Conservation (phyloP, 1,140 invertebrate genomes). For the Drosophila auraria region DNA sequence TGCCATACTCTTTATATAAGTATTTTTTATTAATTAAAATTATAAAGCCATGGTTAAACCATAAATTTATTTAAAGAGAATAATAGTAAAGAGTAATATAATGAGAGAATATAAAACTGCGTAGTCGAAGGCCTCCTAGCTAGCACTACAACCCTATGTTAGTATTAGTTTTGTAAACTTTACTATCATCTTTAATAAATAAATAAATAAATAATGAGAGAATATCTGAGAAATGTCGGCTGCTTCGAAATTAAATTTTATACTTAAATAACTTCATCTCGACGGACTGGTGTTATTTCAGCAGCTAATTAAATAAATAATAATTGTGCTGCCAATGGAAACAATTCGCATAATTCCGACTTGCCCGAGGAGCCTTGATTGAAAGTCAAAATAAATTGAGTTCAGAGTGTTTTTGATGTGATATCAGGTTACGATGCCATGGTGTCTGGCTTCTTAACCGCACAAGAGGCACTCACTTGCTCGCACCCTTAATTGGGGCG, state of each 20-base stretch:
- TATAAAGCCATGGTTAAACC: background rate
- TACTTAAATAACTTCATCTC: background rate
- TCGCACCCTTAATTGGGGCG: constrained; percentile 59
- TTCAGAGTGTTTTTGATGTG: constrained; percentile 35
- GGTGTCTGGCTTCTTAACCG: constrained; percentile 57
- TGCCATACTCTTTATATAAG: background rate
- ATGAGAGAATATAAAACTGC: background rate
- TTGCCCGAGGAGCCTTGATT: constrained; percentile 5
- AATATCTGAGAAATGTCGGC: background rate
- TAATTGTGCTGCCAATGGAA: constrained; percentile 32
- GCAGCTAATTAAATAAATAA: constrained; percentile 45
- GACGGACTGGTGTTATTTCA: background rate
- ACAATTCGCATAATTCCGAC: constrained; percentile 12
- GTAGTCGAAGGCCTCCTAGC: no score
- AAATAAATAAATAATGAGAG: no score
- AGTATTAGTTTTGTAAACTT: no score
- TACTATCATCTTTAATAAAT: no score
- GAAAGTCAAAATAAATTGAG: constrained; percentile 40
- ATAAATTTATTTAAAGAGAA: no score
- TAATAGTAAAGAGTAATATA: no score
- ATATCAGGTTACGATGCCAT: constrained; percentile 40
- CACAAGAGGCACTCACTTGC: constrained; percentile 55
- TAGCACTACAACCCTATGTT: no score
- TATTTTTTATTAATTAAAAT: background rate
- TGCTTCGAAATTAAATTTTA: constrained; percentile 1